Percentiles rank a stretch among this genome's conserved stretches.
Evolutionary conservation across 2,797 vertebrate genomes (phyloP).

Genomic region (Sebastes itinus): DNA sequence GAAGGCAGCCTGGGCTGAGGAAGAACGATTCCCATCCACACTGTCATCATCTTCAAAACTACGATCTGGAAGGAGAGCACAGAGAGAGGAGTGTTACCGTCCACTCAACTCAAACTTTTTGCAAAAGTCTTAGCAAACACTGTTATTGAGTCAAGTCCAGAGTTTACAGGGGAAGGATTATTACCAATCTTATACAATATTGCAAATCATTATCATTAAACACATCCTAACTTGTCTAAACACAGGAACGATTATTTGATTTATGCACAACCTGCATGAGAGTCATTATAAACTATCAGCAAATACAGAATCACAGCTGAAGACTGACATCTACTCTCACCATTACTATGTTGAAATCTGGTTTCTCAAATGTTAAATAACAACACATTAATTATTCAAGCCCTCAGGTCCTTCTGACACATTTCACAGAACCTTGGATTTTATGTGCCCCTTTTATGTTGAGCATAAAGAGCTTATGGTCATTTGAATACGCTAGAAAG

Average conservation of each 20-base stretch:
- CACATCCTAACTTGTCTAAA: background rate
- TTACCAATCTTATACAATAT: background rate
- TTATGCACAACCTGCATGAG: background rate
- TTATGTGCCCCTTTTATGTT: background rate
- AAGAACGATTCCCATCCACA: slow-evolving; percentile 94
- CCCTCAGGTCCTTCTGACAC: background rate
- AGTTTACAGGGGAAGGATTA: background rate
- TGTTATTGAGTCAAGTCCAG: background rate
- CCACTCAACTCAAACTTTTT: background rate
- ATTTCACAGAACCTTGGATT: background rate
- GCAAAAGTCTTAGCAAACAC: background rate
- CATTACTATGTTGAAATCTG: background rate
- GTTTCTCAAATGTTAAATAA: background rate
- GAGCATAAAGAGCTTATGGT: background rate
- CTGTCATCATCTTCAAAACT: slow-evolving; percentile 98
- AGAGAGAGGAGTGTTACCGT: background rate
- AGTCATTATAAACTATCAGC: background rate
- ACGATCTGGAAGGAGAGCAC: slow-evolving; percentile 84
- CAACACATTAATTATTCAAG: background rate
- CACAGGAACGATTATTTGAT: background rate
- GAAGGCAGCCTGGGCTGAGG: slow-evolving; percentile 91
- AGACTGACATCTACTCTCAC: background rate
- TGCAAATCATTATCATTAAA: background rate
- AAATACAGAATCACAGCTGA: background rate
- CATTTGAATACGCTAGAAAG: slow-evolving; percentile 7